phyloP scores from a whole-genome alignment of 2,888 invertebrate species.

The Acleris cristana region DNA sequence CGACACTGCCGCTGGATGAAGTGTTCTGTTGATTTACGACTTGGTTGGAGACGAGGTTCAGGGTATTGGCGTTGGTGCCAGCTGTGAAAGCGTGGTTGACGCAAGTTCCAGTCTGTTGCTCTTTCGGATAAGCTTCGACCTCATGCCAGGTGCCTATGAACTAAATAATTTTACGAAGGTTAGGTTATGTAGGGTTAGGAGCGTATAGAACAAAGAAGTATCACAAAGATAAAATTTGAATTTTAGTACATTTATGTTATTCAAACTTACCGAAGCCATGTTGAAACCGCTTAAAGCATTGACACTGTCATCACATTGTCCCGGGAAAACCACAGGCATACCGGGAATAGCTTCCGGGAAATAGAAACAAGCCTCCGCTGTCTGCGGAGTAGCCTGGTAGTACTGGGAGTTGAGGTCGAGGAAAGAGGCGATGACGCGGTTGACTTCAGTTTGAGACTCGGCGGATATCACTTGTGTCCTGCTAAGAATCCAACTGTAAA shows the following conservation, averaged over 20 bases:
- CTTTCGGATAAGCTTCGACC: slow-evolving; percentile 63
- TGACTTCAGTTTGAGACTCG: not conserved
- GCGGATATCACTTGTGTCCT: not conserved
- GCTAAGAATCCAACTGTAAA: slow-evolving; percentile 1
- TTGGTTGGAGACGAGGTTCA: slow-evolving; percentile 45
- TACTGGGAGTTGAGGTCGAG: slow-evolving; percentile 44
- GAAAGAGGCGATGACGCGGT: not conserved
- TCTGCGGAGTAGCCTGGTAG: slow-evolving; percentile 43
- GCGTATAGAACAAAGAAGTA: too few species aligned
- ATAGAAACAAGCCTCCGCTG: slow-evolving; percentile 60
- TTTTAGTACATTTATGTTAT: too few species aligned
- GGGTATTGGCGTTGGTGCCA: slow-evolving; percentile 1
- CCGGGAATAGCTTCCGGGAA: not conserved
- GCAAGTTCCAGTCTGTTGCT: slow-evolving; percentile 71
- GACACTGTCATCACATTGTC: slow-evolving; percentile 8
- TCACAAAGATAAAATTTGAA: too few species aligned
- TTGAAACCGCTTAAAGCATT: slow-evolving; percentile 6
- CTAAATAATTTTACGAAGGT: slow-evolving; percentile 48
- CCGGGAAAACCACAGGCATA: slow-evolving; percentile 7
- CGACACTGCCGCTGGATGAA: slow-evolving; percentile 12
- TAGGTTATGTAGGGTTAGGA: too few species aligned
- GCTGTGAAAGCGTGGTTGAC: slow-evolving; percentile 21
- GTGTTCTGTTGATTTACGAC: slow-evolving; percentile 44
- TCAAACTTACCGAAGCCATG: slow-evolving; percentile 9
- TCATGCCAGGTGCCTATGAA: slow-evolving; percentile 85